A percentile compares a stretch with the other conserved stretches of the same genome.
Evolutionary conservation across 2,797 vertebrate species (phyloP).

Genomic region (Taeniopygia guttata): DNA sequence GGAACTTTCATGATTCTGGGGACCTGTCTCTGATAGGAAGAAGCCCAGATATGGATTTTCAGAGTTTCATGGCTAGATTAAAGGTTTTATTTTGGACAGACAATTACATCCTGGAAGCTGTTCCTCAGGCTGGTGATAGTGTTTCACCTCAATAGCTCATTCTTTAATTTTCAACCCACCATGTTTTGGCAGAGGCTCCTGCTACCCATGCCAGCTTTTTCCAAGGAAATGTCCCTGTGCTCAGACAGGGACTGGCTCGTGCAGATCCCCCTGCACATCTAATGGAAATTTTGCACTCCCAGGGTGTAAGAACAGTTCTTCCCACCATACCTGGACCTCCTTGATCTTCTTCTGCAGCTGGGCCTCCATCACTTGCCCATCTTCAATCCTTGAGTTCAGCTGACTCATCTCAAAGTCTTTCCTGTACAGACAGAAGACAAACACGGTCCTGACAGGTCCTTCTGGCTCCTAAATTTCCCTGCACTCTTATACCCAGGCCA

Average conservation of each 20-base stretch:
- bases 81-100: background rate
- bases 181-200: background rate
- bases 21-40: background rate
- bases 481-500: background rate
- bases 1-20: background rate
- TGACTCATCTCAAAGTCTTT: conserved; percentile 89
- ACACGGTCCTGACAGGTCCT: background rate
- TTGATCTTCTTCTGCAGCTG: conserved; percentile 92
- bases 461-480: background rate
- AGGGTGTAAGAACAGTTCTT: background rate
- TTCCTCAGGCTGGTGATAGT: too few relatives aligned
- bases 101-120: background rate
- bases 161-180: background rate
- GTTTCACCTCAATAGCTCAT: background rate
- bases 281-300: background rate
- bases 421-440: conserved; percentile 61
- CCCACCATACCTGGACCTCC: conserved; percentile 83
- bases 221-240: background rate
- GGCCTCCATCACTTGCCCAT: conserved; percentile 81
- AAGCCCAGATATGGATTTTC: background rate
- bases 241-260: background rate
- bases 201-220: background rate
- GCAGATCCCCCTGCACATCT: background rate
- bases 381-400: conserved; percentile 85
- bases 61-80: background rate